phyloP scores from a whole-genome alignment of 2,113 vertebrate species.

The Sylvietta virens region DNA sequence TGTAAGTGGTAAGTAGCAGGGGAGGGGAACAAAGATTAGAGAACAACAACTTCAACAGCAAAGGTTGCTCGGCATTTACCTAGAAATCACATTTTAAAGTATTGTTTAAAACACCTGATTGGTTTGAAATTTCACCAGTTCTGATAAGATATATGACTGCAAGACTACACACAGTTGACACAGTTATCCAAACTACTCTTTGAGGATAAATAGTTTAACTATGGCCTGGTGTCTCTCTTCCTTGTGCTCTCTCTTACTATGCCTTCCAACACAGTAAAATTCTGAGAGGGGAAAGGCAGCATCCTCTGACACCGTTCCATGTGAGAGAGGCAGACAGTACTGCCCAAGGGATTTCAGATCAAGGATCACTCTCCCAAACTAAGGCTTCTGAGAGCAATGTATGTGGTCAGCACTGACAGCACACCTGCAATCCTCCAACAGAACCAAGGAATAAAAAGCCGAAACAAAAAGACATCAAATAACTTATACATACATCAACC shows the following conservation, averaged over 20 bases:
- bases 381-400: background rate
- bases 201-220: background rate
- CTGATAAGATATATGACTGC: background rate
- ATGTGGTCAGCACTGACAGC: background rate
- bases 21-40: background rate
- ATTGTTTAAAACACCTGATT: background rate
- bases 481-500: background rate
- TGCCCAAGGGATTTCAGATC: background rate
- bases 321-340: background rate
- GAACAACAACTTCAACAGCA: background rate
- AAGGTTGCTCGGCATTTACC: background rate
- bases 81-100: background rate
- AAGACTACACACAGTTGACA: background rate
- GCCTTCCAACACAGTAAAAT: background rate
- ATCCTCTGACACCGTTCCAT: background rate
- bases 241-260: fast-evolving
- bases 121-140: background rate
- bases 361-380: background rate
- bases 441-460: background rate
- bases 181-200: background rate
- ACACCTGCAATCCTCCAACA: background rate
- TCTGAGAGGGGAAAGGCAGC: background rate
- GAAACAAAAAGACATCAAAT: background rate
- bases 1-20: background rate
- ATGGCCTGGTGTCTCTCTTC: background rate